Evolutionary conservation across 2,113 vertebrate genomes (phyloP).

Genomic region (Nematolebias whitei): DNA sequence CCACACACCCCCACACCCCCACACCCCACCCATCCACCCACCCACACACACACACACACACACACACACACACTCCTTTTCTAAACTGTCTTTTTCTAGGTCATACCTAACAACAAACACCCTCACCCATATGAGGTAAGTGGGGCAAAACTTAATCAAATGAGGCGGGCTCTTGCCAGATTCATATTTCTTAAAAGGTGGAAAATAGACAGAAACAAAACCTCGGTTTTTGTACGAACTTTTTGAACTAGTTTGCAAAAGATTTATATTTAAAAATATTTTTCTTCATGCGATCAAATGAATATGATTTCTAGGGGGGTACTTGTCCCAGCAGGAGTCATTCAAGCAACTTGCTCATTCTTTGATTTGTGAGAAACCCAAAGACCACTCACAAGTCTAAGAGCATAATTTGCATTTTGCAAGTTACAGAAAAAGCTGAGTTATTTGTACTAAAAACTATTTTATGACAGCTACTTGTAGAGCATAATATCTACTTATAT

Average conservation of each 20-base stretch:
- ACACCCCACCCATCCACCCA: too few relatives aligned
- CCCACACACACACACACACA: background rate
- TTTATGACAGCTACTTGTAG: background rate
- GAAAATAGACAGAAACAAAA: background rate
- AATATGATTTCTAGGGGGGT: constrained; percentile 26
- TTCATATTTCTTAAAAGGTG: constrained; percentile 1
- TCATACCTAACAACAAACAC: constrained; percentile 42
- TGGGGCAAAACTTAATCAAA: constrained; percentile 23
- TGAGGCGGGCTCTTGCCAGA: constrained; percentile 15
- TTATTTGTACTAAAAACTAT: background rate
- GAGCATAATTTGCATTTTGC: constrained; percentile 22
- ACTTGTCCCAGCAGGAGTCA: constrained; percentile 30
- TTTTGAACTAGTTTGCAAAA: background rate
- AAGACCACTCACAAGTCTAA: constrained; percentile 36
- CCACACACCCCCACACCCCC: too few relatives aligned
- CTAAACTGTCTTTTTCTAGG: constrained; percentile 31
- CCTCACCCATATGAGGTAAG: constrained; percentile 20
- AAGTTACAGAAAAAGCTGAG: background rate
- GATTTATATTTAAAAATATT: background rate
- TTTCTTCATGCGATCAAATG: constrained; percentile 1
- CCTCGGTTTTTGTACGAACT: background rate
- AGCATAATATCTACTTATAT: background rate
- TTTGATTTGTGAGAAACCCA: constrained; percentile 9
- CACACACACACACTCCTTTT: background rate
- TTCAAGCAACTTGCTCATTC: constrained; percentile 24